These are phyloP conservation scores for Dolomedes plantarius DNA, from an alignment of 2,888 invertebrate species.

Conservation along the genomic window DNA sequence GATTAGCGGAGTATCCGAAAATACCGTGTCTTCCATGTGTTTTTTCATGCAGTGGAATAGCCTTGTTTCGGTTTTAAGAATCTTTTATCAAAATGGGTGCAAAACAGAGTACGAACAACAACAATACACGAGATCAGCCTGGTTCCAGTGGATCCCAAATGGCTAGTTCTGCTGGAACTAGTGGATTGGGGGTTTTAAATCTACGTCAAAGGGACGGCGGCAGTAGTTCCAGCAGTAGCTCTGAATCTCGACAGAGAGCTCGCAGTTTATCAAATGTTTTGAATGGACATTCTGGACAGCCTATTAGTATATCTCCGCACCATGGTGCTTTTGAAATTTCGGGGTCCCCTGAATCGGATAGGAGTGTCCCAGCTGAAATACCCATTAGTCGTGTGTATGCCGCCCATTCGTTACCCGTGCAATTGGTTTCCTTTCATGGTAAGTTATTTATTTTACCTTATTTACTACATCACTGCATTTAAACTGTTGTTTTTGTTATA, in stretches of 20 bases:
- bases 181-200: slow-evolving; percentile 57
- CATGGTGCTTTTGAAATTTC: slow-evolving; percentile 70
- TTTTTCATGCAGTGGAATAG: slow-evolving; percentile 65
- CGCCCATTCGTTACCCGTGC: slow-evolving; percentile 91
- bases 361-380: slow-evolving; percentile 66
- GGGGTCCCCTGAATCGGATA: slow-evolving; percentile 71
- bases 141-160: slow-evolving; percentile 60
- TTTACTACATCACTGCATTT: too few relatives aligned
- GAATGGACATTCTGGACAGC: slow-evolving; percentile 71
- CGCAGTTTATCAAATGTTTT: slow-evolving; percentile 73
- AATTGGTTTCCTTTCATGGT: slow-evolving; percentile 95
- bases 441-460: slow-evolving; percentile 78
- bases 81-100: slow-evolving; percentile 60
- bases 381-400: slow-evolving; percentile 76
- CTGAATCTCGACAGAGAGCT: slow-evolving; percentile 72
- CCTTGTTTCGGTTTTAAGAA: slow-evolving; percentile 49
- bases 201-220: slow-evolving; percentile 61
- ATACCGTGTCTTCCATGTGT: slow-evolving; percentile 64
- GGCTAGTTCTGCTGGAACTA: slow-evolving; percentile 57
- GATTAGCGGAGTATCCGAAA: slow-evolving; percentile 21
- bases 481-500: too few relatives aligned
- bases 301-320: slow-evolving; percentile 69
- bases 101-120: slow-evolving; percentile 70
- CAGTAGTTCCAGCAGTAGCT: slow-evolving; percentile 47
- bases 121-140: slow-evolving; percentile 50